phyloP scores from a whole-genome alignment of 2,797 vertebrate species.

The Oreochromis mossambicus region DNA sequence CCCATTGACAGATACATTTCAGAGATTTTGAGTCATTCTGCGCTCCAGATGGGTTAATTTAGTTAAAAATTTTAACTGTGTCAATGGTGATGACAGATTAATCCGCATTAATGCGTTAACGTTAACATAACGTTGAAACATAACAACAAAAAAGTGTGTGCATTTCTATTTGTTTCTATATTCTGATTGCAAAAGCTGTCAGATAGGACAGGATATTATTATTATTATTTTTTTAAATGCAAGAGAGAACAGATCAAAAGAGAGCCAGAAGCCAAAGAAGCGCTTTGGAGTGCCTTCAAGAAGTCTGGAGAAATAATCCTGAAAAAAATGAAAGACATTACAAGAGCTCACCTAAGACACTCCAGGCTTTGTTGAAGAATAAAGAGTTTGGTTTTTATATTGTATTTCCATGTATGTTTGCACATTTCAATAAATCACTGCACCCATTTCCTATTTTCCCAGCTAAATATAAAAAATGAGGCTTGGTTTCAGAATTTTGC shows the following conservation, averaged over 20 bases:
- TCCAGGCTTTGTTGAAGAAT: not conserved
- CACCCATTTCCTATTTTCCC: not conserved
- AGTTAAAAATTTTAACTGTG: not conserved
- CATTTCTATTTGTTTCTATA: not conserved
- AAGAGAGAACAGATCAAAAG: not conserved
- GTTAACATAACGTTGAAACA: not conserved
- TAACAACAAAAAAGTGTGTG: rapidly evolving
- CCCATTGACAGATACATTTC: not conserved
- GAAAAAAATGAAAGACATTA: not conserved
- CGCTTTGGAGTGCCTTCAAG: not conserved
- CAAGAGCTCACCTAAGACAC: not conserved
- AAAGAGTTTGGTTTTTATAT: not conserved
- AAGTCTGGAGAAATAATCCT: not conserved
- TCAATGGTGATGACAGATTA: not conserved
- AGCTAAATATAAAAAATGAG: not conserved
- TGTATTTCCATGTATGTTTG: not conserved
- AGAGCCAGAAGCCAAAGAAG: not conserved
- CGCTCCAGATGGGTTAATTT: not conserved
- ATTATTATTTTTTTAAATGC: no score
- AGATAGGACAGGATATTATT: not conserved
- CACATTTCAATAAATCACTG: not conserved
- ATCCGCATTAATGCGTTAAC: not conserved
- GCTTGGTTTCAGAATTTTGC: not conserved
- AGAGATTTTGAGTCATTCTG: not conserved
- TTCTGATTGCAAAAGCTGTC: not conserved